Evolutionary conservation across 2,113 vertebrate genomes (phyloP).

Genomic region (Cacatua alba): DNA sequence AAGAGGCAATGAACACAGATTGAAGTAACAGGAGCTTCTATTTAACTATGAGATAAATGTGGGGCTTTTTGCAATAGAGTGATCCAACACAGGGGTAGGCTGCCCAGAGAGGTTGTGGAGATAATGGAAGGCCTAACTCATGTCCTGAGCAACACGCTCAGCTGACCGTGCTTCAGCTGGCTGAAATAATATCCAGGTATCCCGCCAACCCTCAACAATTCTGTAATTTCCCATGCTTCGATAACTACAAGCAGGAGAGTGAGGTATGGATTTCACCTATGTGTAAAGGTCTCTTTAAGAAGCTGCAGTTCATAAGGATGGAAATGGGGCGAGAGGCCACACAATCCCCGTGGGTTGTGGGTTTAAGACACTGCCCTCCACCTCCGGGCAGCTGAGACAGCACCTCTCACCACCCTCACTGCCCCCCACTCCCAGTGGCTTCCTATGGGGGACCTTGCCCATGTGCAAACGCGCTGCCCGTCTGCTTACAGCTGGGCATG

Average conservation of each 20-base stretch:
- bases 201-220: rapidly evolving
- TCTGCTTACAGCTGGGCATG: rapidly evolving
- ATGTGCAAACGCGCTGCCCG: rapidly evolving
- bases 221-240: background rate
- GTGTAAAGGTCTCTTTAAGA: background rate
- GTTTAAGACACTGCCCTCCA: background rate
- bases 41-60: background rate
- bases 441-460: background rate
- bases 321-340: rapidly evolving
- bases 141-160: background rate
- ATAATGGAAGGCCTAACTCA: background rate
- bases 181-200: background rate
- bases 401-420: background rate
- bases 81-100: background rate
- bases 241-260: background rate
- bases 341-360: rapidly evolving
- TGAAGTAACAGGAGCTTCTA: background rate
- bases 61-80: background rate
- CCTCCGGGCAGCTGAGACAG: background rate
- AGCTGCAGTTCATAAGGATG: background rate
- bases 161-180: background rate
- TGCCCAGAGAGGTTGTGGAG: background rate
- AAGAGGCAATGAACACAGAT: background rate
- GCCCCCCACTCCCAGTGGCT: rapidly evolving
- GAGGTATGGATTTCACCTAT: background rate